phyloP scores from a whole-genome alignment of 1,140 invertebrate species.

The Dendrolimus punctatus region DNA sequence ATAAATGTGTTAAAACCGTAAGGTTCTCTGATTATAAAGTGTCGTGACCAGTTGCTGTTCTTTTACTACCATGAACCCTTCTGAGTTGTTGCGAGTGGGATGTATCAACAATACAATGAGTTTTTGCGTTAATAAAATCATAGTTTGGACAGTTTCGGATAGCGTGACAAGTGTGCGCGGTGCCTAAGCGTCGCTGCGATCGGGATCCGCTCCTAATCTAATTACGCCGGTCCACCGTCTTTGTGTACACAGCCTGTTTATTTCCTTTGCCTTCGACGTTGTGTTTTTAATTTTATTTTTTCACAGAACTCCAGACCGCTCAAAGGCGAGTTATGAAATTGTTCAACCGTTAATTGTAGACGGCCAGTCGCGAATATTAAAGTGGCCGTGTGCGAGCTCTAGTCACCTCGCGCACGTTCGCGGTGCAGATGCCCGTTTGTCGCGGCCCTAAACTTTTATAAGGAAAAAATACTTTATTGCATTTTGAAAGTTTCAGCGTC shows the following conservation, averaged over 20 bases:
- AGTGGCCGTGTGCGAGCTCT: slow-evolving; percentile 44
- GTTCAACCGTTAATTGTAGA: slow-evolving; percentile 66
- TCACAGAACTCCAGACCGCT: slow-evolving; percentile 37
- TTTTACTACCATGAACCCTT: too few species aligned
- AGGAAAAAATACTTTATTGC: slow-evolving; percentile 50
- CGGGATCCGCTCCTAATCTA: slow-evolving; percentile 33
- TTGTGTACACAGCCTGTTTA: slow-evolving; percentile 54
- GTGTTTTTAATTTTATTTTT: slow-evolving; percentile 54
- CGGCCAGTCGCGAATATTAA: slow-evolving; percentile 64
- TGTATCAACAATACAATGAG: too few species aligned
- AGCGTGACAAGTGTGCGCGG: too few species aligned
- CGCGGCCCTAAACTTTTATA: slow-evolving; percentile 24
- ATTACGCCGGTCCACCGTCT: slow-evolving; percentile 34
- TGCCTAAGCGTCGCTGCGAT: too few species aligned
- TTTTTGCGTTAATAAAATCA: too few species aligned
- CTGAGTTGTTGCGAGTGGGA: too few species aligned
- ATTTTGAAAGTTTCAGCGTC: slow-evolving; percentile 37
- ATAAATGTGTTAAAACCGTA: too few species aligned
- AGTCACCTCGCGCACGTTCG: slow-evolving; percentile 44
- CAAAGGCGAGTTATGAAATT: slow-evolving; percentile 67
- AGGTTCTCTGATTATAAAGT: too few species aligned
- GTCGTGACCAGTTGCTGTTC: too few species aligned
- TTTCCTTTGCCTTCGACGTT: slow-evolving; percentile 33
- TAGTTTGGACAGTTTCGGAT: too few species aligned
- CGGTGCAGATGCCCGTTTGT: slow-evolving; percentile 13